Evolutionary conservation across 2,797 vertebrate species (phyloP), one percentile per base, ranked within the genome.

Genomic region (Poeciliopsis infans): DNA sequence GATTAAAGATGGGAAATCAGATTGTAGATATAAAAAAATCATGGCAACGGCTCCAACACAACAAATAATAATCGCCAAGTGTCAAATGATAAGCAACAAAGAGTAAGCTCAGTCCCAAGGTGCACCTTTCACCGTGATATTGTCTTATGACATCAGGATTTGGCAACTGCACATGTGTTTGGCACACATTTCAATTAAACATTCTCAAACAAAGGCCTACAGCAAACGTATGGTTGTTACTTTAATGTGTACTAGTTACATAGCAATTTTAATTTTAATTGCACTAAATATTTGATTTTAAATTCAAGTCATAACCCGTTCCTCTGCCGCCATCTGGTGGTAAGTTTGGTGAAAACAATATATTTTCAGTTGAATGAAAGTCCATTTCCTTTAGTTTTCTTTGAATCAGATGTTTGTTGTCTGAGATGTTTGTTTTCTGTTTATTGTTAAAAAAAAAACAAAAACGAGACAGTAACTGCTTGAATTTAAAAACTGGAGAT

Each of bases 291-390:
- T 20, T 66, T 20, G 18, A 36, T 39, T 66, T 25, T 11, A 10
- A n/a, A 25, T n/a, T 1, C 41, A 70, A 70, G 41, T 28, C 25
- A 46, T 46, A 16, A 20, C 25, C 6, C 13, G 39, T 72, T 47
- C 31, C 53, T 45, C 69, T 82, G 76, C 61, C 33, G 23, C 75
- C 85, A 82, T 72, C 80, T 85, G 78, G 75, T 86, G 85, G 78
- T 68, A 43, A 46, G 31, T 78, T 76, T 79, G 18, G 41, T 39
- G 36, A 49, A 55, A 74, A 49, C 75, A 72, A 13, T 12, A 6
- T 1, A 12, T 45, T 70, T 70, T 15, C 13, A 8, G 68, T 43
- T 28, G 28, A 2, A 8, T 39, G 39, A 43, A 25, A 13, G 2
- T 69, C 23, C 11, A 69, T 25, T 69, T 41, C 4, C 31, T 73